Percentiles rank a stretch among this genome's conserved stretches.
These are phyloP conservation scores for Octonoba sinensis DNA, from an alignment of 2,888 invertebrate genomes.

Conservation along the genomic window DNA sequence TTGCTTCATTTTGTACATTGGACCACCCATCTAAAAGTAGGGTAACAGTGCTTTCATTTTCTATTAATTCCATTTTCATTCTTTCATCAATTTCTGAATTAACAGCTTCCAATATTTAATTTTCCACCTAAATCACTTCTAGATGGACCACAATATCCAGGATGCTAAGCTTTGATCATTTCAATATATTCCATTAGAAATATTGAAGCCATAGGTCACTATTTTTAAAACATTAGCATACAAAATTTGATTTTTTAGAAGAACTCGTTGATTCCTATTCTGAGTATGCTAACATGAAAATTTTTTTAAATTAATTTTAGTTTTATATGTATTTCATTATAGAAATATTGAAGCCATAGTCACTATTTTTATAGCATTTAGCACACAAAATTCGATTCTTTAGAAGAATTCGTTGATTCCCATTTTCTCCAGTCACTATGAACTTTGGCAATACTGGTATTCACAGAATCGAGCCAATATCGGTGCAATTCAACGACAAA, in stretches of 20 bases:
- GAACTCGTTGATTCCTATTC: too few relatives aligned
- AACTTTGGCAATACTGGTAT: not conserved
- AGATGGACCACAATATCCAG: conserved; percentile 1
- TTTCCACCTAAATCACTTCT: not conserved
- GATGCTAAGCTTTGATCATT: not conserved
- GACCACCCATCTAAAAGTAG: conserved; percentile 1
- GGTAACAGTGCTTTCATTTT: not conserved
- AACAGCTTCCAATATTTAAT: conserved; percentile 2
- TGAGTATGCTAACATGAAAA: too few relatives aligned
- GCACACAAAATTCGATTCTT: not conserved
- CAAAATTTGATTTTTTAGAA: too few relatives aligned
- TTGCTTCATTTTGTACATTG: not conserved
- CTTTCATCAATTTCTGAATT: not conserved
- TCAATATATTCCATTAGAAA: conserved; percentile 5
- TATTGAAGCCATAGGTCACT: too few relatives aligned
- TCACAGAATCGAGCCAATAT: conserved; percentile 8
- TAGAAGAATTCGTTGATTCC: conserved; percentile 1
- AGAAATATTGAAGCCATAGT: too few relatives aligned
- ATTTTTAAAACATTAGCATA: too few relatives aligned
- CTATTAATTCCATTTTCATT: not conserved
- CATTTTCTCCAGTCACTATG: conserved; percentile 1
- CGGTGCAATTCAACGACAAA: conserved; percentile 15
- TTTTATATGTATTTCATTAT: too few relatives aligned
- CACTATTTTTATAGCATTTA: too few relatives aligned
- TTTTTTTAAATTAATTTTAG: too few relatives aligned